phyloP scores from a whole-genome alignment of 23 tunicate genomes.

The Trididemnum miniatum region DNA sequence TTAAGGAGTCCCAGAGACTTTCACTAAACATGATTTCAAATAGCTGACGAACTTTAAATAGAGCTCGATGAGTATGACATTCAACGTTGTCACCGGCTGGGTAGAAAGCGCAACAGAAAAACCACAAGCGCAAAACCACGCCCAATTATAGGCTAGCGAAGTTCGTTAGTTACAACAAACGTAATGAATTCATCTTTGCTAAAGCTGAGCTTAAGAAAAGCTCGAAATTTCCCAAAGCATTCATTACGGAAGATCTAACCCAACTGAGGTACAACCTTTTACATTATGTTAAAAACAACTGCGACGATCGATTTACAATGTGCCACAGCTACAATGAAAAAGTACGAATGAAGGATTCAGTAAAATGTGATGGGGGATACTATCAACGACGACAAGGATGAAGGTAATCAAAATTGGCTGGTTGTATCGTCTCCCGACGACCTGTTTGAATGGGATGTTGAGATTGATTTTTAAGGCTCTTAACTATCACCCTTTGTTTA shows the following conservation, averaged over 20 bases:
- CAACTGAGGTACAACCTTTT: neutral
- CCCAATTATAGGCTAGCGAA: neutral
- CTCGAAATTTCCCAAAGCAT: neutral
- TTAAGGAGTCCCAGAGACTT: neutral
- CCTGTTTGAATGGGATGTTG: neutral
- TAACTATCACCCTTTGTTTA: neutral
- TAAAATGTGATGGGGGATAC: neutral
- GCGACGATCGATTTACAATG: neutral
- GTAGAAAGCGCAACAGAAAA: neutral
- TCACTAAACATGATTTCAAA: neutral
- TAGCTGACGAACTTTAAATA: neutral
- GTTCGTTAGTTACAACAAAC: neutral
- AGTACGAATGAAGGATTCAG: neutral
- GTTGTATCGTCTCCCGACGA: neutral
- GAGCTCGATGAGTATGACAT: neutral
- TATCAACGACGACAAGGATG: neutral
- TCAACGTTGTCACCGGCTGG: neutral
- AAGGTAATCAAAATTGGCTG: neutral
- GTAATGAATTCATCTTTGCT: neutral
- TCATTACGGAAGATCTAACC: constrained; percentile 4
- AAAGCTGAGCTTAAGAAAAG: neutral
- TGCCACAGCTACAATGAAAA: neutral
- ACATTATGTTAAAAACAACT: neutral
- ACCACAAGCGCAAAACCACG: neutral
- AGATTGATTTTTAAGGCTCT: neutral